Conservation (phyloP, 2,113 vertebrate species). For the Sakesphorus luctuosus region DNA sequence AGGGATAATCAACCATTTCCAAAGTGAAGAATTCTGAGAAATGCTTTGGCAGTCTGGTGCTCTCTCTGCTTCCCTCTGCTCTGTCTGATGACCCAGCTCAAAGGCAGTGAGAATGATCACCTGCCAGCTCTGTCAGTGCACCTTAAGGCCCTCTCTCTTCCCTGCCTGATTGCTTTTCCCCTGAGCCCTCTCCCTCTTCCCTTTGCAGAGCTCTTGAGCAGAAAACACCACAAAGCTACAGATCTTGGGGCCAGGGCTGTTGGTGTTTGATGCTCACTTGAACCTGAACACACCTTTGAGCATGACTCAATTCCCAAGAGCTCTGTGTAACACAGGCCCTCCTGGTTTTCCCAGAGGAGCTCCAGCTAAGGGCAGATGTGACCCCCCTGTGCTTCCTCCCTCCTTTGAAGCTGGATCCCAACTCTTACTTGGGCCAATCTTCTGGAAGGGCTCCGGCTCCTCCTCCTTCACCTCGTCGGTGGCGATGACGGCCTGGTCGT, state of each 20-base stretch:
- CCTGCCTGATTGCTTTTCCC: not conserved
- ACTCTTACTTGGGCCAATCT: conserved; percentile 97
- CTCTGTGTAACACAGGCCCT: not conserved
- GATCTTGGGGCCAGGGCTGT: not conserved
- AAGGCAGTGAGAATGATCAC: not conserved
- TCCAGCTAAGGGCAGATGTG: not conserved
- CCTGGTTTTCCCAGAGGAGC: not conserved
- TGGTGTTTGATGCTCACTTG: not conserved
- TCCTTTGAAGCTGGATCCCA: not conserved
- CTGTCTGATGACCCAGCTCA: not conserved
- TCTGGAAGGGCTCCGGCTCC: conserved; percentile 92
- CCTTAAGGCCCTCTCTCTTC: not conserved
- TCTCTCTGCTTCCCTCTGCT: not conserved
- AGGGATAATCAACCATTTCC: not conserved
- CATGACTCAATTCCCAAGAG: not conserved
- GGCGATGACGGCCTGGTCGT: conserved; percentile 90
- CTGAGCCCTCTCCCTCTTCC: not conserved
- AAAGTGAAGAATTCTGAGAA: not conserved
- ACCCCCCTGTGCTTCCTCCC: not conserved
- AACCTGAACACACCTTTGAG: not conserved
- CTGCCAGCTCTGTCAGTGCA: not conserved
- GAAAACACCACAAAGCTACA: not conserved
- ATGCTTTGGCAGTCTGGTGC: not conserved
- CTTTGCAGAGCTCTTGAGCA: not conserved
- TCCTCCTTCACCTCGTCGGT: conserved; percentile 94